A percentile compares a stretch with the other conserved stretches of the same genome.
phyloP scores from a whole-genome alignment of 2,888 invertebrate species.

The Tortricodes alternella region DNA sequence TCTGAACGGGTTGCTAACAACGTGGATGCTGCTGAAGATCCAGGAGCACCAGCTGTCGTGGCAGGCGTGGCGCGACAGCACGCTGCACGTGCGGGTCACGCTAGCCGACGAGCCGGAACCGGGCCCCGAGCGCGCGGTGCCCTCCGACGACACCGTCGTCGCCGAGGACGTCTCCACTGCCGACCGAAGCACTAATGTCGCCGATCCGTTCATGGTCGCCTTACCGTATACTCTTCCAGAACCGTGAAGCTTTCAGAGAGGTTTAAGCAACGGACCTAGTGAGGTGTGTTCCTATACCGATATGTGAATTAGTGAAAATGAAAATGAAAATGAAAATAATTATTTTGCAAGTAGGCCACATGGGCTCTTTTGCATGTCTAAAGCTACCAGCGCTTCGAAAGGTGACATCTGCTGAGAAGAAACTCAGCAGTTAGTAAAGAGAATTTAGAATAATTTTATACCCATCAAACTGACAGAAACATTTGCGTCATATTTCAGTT shows the following conservation, averaged over 20 bases:
- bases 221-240: conserved; percentile 52
- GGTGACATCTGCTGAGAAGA: too few relatives aligned
- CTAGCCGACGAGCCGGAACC: conserved; percentile 46
- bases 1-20: conserved; percentile 72
- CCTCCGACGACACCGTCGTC: conserved; percentile 5
- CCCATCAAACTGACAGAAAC: too few relatives aligned
- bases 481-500: too few relatives aligned
- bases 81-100: conserved; percentile 71
- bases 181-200: conserved; percentile 53
- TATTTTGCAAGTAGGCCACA: too few relatives aligned
- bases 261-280: not conserved
- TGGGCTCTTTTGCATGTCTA: too few relatives aligned
- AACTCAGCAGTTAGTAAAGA: too few relatives aligned
- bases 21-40: conserved; percentile 77
- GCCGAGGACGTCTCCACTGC: conserved; percentile 45
- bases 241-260: conserved; percentile 33
- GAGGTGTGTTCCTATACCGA: not conserved
- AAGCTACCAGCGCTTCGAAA: too few relatives aligned
- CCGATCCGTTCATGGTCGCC: conserved; percentile 67
- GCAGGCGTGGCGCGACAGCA: conserved; percentile 75
- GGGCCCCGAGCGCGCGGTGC: conserved; percentile 29
- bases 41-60: conserved; percentile 77
- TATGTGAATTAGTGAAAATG: too few relatives aligned
- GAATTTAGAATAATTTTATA: too few relatives aligned
- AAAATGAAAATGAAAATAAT: too few relatives aligned